A percentile compares a stretch with the other conserved stretches of the same genome.
phyloP scores from a whole-genome alignment of 2,888 invertebrate species.

The Stegophylla sp. region DNA sequence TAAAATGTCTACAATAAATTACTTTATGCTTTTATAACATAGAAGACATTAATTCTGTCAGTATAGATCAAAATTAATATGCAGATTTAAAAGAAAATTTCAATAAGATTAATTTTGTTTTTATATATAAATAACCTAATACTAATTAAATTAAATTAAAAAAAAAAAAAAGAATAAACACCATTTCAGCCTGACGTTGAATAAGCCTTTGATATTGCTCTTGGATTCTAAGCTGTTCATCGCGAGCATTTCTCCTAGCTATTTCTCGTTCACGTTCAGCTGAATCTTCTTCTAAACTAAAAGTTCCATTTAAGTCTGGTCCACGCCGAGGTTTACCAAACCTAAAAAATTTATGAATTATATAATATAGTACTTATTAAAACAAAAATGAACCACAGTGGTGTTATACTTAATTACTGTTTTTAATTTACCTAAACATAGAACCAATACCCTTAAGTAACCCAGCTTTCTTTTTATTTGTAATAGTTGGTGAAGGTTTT shows the following conservation, averaged over 20 bases:
- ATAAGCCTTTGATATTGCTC: conserved; percentile 66
- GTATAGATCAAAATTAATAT: too few relatives aligned
- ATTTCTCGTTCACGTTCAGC: conserved; percentile 63
- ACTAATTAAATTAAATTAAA: neutral
- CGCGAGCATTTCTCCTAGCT: conserved; percentile 64
- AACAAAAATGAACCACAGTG: too few relatives aligned
- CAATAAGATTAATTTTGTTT: neutral
- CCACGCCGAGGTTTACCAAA: conserved; percentile 73
- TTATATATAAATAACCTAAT: neutral
- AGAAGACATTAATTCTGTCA: too few relatives aligned
- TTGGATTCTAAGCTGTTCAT: conserved; percentile 65
- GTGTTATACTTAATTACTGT: too few relatives aligned
- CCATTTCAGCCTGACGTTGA: conserved; percentile 63
- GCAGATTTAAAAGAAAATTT: too few relatives aligned
- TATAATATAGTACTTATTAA: neutral
- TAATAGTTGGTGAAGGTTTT: conserved; percentile 64
- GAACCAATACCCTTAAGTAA: conserved; percentile 80
- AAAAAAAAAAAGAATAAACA: neutral
- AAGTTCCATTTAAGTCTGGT: conserved; percentile 60
- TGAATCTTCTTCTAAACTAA: conserved; percentile 63
- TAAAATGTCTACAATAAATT: too few relatives aligned
- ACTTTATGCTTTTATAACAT: too few relatives aligned
- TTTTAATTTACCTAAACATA: conserved; percentile 72
- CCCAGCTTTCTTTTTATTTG: conserved; percentile 74
- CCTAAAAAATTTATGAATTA: conserved; percentile 64